Evolutionary conservation across 2,113 vertebrate species (phyloP), one percentile per base, ranked within the genome.

Genomic region (Eudyptes chrysolophus): DNA sequence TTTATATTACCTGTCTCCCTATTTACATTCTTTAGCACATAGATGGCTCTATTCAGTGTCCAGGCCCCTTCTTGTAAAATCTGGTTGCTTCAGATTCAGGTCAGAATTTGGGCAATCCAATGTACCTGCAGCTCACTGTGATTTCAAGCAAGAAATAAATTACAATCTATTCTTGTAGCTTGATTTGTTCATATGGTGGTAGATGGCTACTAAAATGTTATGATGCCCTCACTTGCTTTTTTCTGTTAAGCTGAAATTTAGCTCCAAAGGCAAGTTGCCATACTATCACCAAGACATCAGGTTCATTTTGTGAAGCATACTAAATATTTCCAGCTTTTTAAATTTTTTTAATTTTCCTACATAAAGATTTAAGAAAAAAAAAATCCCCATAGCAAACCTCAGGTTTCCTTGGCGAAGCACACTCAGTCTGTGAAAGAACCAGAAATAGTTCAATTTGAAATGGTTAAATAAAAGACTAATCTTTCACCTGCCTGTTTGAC

Each of bases 1-100:
- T 94, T 94, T 96, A 57, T 87, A 10, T 72, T 92, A 87, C 92
- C 66, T 86, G 57, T 70, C 65, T 90, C 69, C 51, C 68, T 58
- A 16, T 62, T 83, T 76, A 61, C 12, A 13, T 79, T 91, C 57
- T 71, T 16, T 11, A 76, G 57, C 32, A 16, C 40, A 48, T 17
- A 38, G 68, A 51, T 85, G 66, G 19, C 32, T 76, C 29, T 66
- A 7, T 27, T 80, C 51, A 32, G 26, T 1, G 3, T 62, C 71
- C 72, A 90, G 78, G 16, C 5, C 15, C n/a, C 27, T 79, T 75
- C 76, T 74, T 68, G 51, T 83, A 76, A 48, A 94, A 61, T 32
- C 7, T 32, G 11, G 7, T 62, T 84, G 32, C 46, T 83, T 95
- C 34, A 75, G 22, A 66, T 76, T 61, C 5, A 9, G 51, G 52